These are phyloP conservation scores for Nemurella pictetii DNA, from an alignment of 2,888 invertebrate species.

Conservation along the genomic window DNA sequence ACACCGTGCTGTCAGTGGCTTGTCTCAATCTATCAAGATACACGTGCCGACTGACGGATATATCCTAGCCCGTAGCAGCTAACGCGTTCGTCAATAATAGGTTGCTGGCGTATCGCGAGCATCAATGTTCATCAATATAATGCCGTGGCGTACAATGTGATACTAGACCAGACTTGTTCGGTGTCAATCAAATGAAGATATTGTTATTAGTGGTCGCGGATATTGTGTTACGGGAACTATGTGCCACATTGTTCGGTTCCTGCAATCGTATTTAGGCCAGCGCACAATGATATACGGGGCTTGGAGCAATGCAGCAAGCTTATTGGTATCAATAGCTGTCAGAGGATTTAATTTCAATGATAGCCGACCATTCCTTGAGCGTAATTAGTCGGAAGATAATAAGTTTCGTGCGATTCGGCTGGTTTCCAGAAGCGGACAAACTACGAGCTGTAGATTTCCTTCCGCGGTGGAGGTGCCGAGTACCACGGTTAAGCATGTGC, in stretches of 20 bases:
- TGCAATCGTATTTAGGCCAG: background rate
- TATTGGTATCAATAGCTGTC: background rate
- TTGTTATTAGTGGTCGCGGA: background rate
- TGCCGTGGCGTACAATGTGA: background rate
- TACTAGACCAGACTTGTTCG: background rate
- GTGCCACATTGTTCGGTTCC: background rate
- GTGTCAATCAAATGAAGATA: slow-evolving; percentile 10
- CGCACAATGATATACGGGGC: background rate
- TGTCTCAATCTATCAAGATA: slow-evolving; percentile 19
- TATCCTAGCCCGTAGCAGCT: background rate
- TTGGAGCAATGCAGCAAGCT: background rate
- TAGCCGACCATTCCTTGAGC: background rate
- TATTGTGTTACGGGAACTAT: background rate
- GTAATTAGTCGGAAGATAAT: background rate
- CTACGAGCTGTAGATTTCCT: background rate
- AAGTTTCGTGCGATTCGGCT: background rate
- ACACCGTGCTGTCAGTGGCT: slow-evolving; percentile 1
- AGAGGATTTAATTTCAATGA: background rate
- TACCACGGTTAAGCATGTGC: background rate
- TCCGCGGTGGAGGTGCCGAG: background rate
- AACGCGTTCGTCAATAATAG: background rate
- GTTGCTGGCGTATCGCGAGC: background rate
- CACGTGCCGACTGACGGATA: background rate
- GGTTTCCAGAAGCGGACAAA: background rate
- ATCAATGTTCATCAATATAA: slow-evolving; percentile 3